phyloP scores from a whole-genome alignment of 2,888 invertebrate species.

The Plagodis pulveraria region DNA sequence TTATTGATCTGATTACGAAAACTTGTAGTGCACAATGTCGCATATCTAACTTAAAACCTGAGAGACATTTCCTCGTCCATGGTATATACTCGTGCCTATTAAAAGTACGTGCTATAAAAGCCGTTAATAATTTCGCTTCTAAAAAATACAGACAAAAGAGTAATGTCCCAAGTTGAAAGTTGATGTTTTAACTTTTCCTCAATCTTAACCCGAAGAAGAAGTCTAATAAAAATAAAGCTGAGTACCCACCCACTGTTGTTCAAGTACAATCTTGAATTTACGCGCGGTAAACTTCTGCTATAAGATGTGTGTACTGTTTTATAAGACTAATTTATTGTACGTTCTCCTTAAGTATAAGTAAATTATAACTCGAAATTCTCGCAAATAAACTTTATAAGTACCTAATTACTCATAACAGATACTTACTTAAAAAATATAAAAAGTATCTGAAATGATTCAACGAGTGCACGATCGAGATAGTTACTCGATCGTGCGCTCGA shows the following conservation, averaged over 20 bases:
- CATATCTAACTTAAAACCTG: too few relatives aligned
- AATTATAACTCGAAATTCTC: too few relatives aligned
- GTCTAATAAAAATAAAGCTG: conserved; percentile 24
- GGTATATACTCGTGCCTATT: too few relatives aligned
- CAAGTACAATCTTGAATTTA: neutral
- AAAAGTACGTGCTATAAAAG: conserved; percentile 7
- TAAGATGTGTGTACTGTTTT: neutral
- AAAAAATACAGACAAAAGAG: conserved; percentile 34
- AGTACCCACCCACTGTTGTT: neutral
- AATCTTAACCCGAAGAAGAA: conserved; percentile 26
- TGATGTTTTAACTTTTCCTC: conserved; percentile 34
- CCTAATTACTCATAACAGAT: too few relatives aligned
- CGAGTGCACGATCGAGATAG: too few relatives aligned
- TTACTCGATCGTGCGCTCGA: too few relatives aligned
- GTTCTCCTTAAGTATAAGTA: too few relatives aligned
- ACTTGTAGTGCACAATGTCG: too few relatives aligned
- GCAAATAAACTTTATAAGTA: too few relatives aligned
- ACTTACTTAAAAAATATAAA: too few relatives aligned
- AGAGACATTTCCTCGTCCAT: neutral
- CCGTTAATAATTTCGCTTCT: conserved; percentile 33
- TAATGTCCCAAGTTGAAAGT: conserved; percentile 35
- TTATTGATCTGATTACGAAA: too few relatives aligned
- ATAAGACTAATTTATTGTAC: neutral
- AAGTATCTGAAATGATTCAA: too few relatives aligned
- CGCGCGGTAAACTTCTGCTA: neutral